phyloP scores from a whole-genome alignment of 2,888 invertebrate genomes.

The Patella caerulea region DNA sequence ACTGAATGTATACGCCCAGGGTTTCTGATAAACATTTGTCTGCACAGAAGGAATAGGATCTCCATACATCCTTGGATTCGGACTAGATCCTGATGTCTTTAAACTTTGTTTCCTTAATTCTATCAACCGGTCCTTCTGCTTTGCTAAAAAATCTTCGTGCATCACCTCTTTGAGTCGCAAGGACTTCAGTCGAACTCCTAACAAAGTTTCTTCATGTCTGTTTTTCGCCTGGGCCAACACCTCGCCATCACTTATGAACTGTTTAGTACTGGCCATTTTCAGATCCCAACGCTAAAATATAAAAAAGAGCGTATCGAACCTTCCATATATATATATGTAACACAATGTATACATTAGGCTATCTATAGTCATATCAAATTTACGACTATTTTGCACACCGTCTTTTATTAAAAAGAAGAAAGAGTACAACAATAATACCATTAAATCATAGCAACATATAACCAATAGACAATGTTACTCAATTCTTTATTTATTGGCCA shows the following conservation, averaged over 20 bases:
- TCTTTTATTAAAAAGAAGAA: too few species aligned
- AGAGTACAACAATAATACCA: too few species aligned
- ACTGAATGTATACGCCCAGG: conserved; percentile 50
- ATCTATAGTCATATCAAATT: too few species aligned
- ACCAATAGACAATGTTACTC: too few species aligned
- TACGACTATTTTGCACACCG: too few species aligned
- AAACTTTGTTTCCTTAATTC: conserved; percentile 35
- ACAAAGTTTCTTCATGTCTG: conserved; percentile 42
- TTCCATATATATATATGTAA: too few species aligned
- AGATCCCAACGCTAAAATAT: too few species aligned
- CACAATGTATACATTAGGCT: too few species aligned
- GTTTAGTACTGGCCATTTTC: too few species aligned
- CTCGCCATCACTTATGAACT: conserved; percentile 43
- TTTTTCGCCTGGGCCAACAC: conserved; percentile 47
- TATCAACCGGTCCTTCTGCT: conserved; percentile 36
- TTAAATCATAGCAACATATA: too few species aligned
- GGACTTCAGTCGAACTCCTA: conserved; percentile 34
- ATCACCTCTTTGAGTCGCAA: conserved; percentile 36
- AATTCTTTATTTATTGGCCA: too few species aligned
- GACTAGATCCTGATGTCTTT: conserved; percentile 43
- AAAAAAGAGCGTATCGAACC: too few species aligned
- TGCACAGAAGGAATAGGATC: conserved; percentile 22
- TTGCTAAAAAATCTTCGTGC: conserved; percentile 35
- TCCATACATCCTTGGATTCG: conserved; percentile 21
- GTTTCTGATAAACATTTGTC: conserved; percentile 37